Evolutionary conservation across 2,888 invertebrate species (phyloP), one percentile per base, ranked within the genome.

Genomic region (Oxystoma pomonae): DNA sequence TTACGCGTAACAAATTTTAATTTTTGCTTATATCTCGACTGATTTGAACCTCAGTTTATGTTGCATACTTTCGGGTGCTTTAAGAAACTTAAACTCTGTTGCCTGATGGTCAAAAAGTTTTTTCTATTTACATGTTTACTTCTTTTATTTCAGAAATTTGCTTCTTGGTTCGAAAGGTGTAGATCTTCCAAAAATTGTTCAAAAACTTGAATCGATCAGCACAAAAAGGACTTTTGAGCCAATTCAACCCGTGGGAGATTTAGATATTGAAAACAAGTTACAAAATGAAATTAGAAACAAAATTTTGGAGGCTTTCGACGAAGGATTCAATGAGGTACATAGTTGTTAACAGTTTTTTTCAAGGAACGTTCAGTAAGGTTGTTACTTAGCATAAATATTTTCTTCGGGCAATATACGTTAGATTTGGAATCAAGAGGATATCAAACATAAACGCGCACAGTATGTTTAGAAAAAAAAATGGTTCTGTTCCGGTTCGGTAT

Each of bases 281-380:
- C 90, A 91, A 77, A 96, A 96, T 84, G 96, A 98, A 81, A 87
- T 93, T 66, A 94, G 96, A 82, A 97, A 96, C 85, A 94, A 94
- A 0, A 91, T 98, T 73, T 81, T 97, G 16, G 90, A 93, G 2
- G 88, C 95, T 1, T 93, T 97, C 73, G 96, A 97, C 78, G 92
- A 93, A 76, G 92, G 92, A 18, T 91, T 92, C 73, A 90, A 89
- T 81, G 89, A 88, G 80, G 93, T 93, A 82, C 84, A 50, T 59
- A 52, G 55, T 50, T 50, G 50, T n/a, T 12, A 85, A 82, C 22
- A 60, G 57, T 52, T 50, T 12, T 50, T 50, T 50, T 50, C 12
- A 50, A 50, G n/a, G n/a, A n/a, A n/a, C n/a, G n/a, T n/a, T n/a
- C n/a, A n/a, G n/a, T n/a, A n/a, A n/a, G n/a, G n/a, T n/a, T n/a